Evolutionary conservation across 2,888 invertebrate species (phyloP).

Genomic region (Troides oblongomaculatus): DNA sequence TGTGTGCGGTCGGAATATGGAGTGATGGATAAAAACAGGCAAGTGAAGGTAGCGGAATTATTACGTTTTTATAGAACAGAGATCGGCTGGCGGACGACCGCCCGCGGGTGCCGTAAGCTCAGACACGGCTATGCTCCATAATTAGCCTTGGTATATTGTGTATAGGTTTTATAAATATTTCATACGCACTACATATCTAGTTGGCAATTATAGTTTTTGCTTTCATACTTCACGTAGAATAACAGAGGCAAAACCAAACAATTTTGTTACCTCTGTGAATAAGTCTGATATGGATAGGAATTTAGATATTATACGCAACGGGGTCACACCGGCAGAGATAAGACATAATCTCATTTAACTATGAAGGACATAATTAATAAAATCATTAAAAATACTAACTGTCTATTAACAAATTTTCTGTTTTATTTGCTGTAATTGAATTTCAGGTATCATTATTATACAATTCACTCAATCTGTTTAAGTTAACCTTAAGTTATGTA

Average conservation of each 20-base stretch:
- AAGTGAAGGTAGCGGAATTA: conserved; percentile 42
- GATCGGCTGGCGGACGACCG: conserved; percentile 44
- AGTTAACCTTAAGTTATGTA: no score
- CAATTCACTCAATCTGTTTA: no score
- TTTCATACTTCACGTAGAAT: conserved; percentile 44
- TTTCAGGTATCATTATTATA: no score
- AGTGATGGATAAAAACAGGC: conserved; percentile 36
- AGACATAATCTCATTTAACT: no score
- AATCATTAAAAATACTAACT: no score
- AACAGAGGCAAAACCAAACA: not conserved
- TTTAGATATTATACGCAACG: not conserved
- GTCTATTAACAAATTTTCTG: no score
- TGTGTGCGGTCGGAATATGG: conserved; percentile 35
- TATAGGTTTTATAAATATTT: conserved; percentile 77
- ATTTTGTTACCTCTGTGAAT: not conserved
- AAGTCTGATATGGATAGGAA: not conserved
- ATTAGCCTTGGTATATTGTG: conserved; percentile 64
- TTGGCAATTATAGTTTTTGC: conserved; percentile 74
- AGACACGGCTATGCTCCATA: conserved; percentile 66
- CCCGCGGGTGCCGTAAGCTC: conserved; percentile 70
- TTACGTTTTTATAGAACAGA: conserved; percentile 57
- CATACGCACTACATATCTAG: conserved; percentile 65
- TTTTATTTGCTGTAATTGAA: no score
- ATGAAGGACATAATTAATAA: no score
- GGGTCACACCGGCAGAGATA: no score